Percentiles rank a stretch among this genome's conserved stretches.
These are phyloP conservation scores for Malthinus flaveolus DNA, from an alignment of 2,888 invertebrate genomes.

Conservation along the genomic window DNA sequence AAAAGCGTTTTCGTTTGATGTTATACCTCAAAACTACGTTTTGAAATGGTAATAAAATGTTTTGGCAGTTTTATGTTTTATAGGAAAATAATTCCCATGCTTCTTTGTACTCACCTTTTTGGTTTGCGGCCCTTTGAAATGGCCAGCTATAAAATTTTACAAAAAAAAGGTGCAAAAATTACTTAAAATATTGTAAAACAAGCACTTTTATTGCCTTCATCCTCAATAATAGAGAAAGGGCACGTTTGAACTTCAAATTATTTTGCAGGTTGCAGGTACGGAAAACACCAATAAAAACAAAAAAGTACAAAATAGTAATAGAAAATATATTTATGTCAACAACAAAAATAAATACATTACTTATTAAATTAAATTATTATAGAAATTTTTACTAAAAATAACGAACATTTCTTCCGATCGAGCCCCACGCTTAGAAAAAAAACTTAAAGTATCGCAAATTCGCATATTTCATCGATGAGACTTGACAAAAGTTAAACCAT, in stretches of 20 bases:
- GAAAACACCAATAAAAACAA: slow-evolving; percentile 1
- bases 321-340: slow-evolving; percentile 27
- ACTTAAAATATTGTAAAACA: too few relatives aligned
- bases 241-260: neutral
- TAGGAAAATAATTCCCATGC: too few relatives aligned
- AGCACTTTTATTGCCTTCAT: neutral
- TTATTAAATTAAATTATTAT: slow-evolving; percentile 18
- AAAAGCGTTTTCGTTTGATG: too few relatives aligned
- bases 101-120: too few relatives aligned
- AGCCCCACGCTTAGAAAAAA: neutral
- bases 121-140: too few relatives aligned
- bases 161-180: too few relatives aligned
- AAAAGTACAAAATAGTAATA: slow-evolving; percentile 7
- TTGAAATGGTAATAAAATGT: too few relatives aligned
- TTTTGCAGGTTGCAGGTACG: slow-evolving; percentile 1
- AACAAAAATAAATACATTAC: slow-evolving; percentile 28
- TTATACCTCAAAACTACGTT: too few relatives aligned
- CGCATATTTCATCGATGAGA: neutral
- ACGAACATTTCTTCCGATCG: neutral
- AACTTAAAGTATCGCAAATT: slow-evolving; percentile 1
- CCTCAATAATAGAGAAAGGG: neutral
- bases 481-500: neutral
- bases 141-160: too few relatives aligned
- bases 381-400: neutral
- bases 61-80: too few relatives aligned